Percentiles rank a stretch among this genome's conserved stretches.
Evolutionary conservation across 2,113 vertebrate species (phyloP).

Genomic region (Neolamprologus falcicula): DNA sequence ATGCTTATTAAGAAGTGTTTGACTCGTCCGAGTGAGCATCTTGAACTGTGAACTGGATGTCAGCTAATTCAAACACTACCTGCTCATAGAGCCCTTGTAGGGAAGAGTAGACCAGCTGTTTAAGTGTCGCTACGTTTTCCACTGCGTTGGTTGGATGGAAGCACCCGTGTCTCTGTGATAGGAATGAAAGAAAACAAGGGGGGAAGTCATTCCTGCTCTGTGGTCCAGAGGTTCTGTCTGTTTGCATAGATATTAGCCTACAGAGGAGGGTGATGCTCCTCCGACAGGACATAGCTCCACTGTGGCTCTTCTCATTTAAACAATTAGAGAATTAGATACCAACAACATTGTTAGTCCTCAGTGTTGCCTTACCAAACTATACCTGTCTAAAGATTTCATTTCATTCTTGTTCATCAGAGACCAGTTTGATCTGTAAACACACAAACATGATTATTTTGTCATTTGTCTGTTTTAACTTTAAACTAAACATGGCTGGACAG

Average conservation of each 20-base stretch:
- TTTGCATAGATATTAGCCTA: not conserved
- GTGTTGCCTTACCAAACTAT: not conserved
- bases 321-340: not conserved
- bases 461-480: not conserved
- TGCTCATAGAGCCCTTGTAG: not conserved
- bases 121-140: not conserved
- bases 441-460: not conserved
- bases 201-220: not conserved
- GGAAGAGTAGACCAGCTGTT: not conserved
- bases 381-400: not conserved
- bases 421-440: not conserved
- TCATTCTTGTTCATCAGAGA: not conserved
- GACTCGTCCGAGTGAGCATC: not conserved
- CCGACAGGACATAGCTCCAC: not conserved
- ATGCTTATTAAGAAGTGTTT: not conserved
- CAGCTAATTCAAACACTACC: not conserved
- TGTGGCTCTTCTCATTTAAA: not conserved
- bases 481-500: not conserved
- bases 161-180: not conserved
- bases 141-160: not conserved
- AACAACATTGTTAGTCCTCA: not conserved
- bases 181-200: not conserved
- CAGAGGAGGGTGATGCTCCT: not conserved
- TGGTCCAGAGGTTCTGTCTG: not conserved
- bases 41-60: not conserved